Evolutionary conservation across 2,113 vertebrate species (phyloP), one percentile per base, ranked within the genome.

Genomic region (Ornithorhynchus anatinus): DNA sequence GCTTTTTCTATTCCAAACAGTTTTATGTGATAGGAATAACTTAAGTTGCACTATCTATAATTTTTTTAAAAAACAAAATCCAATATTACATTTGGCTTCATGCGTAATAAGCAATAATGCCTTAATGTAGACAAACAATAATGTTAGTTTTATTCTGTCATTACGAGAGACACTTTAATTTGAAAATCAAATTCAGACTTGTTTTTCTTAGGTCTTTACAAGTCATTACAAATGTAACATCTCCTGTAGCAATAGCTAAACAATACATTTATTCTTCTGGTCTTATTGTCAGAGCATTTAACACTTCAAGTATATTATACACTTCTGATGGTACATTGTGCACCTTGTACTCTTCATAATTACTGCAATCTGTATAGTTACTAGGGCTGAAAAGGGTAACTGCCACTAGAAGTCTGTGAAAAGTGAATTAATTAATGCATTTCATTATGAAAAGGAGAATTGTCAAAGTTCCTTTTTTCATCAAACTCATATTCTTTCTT

Each of bases 401-500:
- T 84, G 59, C 42, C 69, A 45, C 51, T 29, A 80, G 74, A 80
- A 79, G 86, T 59, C 66, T 40, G 20, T 25, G 43, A 67, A 61
- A 77, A 82, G 31, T 27, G 60, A 80, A 75, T 76, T 80, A 74
- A 82, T 85, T 89, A 84, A 74, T 72, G 33, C 20, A 40, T 57
- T 84, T 84, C 0, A 1, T 66, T 79, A 67, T 37, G 40, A 72
- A 78, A 84, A 53, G 80, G 16, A 66, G 35, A 19, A 19, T 61
- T 70, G 70, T 70, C 61, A 84, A 77, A 65, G n/a, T 59, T 82
- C 22, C 11, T 14, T 72, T 85, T 58, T 45, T 11, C 83, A 68
- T 81, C 2, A 4, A 69, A 37, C 81, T 82, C 68, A 70, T 31
- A 77, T 17, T 50, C 40, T 59, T 27, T 31, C 25, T 66, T n/a